Evolutionary conservation across 2,797 vertebrate species (phyloP), one percentile per base, ranked within the genome.

Genomic region (Girardinus metallicus): DNA sequence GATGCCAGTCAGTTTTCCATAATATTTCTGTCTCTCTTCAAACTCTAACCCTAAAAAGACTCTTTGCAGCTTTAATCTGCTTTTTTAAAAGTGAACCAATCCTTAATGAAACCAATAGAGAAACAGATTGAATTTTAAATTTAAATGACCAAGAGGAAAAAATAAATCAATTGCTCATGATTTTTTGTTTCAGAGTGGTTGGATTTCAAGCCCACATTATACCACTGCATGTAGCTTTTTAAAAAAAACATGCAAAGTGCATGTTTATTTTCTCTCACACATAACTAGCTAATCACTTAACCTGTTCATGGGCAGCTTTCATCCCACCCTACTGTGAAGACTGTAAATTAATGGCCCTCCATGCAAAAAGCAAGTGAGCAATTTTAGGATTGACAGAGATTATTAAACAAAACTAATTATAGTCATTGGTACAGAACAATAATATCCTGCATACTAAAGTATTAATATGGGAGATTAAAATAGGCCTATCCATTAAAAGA

Each of bases 361-460:
- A 80, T 93, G 91, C 89, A 88, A 90, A 91, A 92, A 93, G 89
- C 91, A 95, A 95, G 94, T 93, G 94, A 94, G 90, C 95, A 95
- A 95, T 95, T 95, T 95, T 86, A 89, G 92, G 93, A 95, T 95
- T 95, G 95, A 96, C 95, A 94, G 92, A 96, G 94, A 96, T 96
- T 96, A 96, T 96, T 96, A 95, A 96, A 96, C 95, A 95, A 94
- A 96, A 96, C 94, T 96, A 96, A 96, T 96, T 96, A 96, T 92
- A 95, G 95, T 95, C 94, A 94, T 96, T 95, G 95, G 93, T 94
- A 96, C 93, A 95, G 96, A 96, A 96, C 96, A 96, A 96, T 96
- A 96, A 96, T 96, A 96, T 96, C 96, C 96, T 96, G 96, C 93
- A 94, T 93, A 94, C 94, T 96, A 95, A 96, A 96, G 91, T 95